phyloP scores from a whole-genome alignment of 2,797 vertebrate species.

The Semotilus atromaculatus region DNA sequence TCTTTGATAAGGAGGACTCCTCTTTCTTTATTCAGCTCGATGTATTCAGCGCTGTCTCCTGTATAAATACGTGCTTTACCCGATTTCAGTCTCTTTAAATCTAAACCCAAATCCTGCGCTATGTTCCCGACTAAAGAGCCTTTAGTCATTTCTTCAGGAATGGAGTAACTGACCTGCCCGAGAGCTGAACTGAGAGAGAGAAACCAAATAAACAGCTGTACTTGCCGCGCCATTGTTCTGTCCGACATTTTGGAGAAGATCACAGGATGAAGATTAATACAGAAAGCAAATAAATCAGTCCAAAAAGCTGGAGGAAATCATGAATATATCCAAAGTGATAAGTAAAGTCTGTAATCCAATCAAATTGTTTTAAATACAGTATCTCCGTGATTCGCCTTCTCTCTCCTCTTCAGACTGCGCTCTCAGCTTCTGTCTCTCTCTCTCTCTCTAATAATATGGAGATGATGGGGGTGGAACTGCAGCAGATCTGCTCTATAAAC shows the following conservation, averaged over 20 bases:
- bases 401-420: slow-evolving; percentile 5
- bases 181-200: slow-evolving; percentile 15
- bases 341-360: background rate
- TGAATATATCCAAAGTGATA: background rate
- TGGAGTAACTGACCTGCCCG: slow-evolving; percentile 30
- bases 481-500: background rate
- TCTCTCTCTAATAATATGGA: slow-evolving; percentile 21
- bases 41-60: slow-evolving; percentile 25
- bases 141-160: slow-evolving; percentile 28
- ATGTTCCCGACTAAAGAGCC: slow-evolving; percentile 33
- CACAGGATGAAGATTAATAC: background rate
- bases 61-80: slow-evolving; percentile 30
- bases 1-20: slow-evolving; percentile 48
- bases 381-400: background rate
- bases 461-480: slow-evolving; percentile 39
- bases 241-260: background rate
- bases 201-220: slow-evolving; percentile 26
- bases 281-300: background rate
- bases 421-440: slow-evolving; percentile 16
- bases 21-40: slow-evolving; percentile 33
- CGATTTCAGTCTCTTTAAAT: slow-evolving; percentile 20
- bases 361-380: background rate
- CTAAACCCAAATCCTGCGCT: slow-evolving; percentile 32
- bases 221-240: slow-evolving; percentile 29
- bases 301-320: too few relatives aligned